Conservation (phyloP, 2,797 vertebrate genomes). For the Orientallactaga sibirica region DNA sequence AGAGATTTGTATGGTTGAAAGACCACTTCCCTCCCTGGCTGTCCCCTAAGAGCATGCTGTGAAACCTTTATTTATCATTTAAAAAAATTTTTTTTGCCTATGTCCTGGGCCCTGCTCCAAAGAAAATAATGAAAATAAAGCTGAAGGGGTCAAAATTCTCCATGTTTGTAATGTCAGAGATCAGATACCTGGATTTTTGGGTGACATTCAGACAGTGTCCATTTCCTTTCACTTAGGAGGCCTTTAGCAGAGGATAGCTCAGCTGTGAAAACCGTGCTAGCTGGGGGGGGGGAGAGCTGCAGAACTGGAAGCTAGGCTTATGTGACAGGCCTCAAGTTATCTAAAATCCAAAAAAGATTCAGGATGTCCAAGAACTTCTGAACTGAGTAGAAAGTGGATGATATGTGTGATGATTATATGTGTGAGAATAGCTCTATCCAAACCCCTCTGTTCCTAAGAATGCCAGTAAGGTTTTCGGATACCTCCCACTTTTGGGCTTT, state of each 20-base stretch:
- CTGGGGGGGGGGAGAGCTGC: background rate
- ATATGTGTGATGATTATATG: background rate
- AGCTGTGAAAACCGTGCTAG: background rate
- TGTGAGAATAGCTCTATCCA: background rate
- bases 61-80: constrained; percentile 22
- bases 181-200: constrained; percentile 38
- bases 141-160: background rate
- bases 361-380: background rate
- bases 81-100: background rate
- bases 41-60: background rate
- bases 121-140: constrained; percentile 63
- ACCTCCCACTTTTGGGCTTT: background rate
- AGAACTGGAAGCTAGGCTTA: background rate
- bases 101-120: background rate
- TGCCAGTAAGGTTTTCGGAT: background rate
- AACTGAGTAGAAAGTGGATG: background rate
- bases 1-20: constrained; percentile 23
- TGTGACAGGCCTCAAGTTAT: background rate
- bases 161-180: constrained; percentile 28
- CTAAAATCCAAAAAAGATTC: background rate
- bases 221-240: background rate
- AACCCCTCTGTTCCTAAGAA: background rate
- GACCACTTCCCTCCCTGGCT: background rate
- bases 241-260: constrained; percentile 7
- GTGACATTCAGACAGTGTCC: background rate